Evolutionary conservation across 2,113 vertebrate genomes (phyloP), one percentile per base, ranked within the genome.

Genomic region (Silurus meridionalis): DNA sequence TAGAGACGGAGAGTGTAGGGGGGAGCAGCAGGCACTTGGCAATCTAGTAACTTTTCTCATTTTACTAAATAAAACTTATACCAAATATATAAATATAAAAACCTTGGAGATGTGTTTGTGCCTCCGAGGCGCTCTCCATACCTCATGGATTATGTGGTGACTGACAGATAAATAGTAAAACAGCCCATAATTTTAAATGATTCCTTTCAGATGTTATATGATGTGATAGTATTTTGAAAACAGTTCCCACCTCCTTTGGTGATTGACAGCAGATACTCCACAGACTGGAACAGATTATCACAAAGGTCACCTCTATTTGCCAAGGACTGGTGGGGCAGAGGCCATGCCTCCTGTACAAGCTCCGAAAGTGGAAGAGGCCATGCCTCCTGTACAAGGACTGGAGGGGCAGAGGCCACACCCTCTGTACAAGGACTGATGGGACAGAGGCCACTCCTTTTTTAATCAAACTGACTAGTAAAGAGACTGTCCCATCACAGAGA

Each of bases 1-100:
- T 13, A 71, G 15, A 21, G 69, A 48, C 15, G 10, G 80, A 14
- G 10, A 17, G 11, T 28, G 64, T 28, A 82, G 50, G 37, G 19
- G 61, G 61, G n/a, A 66, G 61, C 80, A 64, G 80, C 57, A 60
- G 55, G 55, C 78, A 46, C 6, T 57, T 83, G 81, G 52, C 81
- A 57, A 83, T 50, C 25, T 37, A 25, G 8, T 19, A 28, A 82
- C 46, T 67, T 37, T 57, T 50, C 23, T 83, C 78, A 19, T 37
- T 23, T 80, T 13, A 50, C 5, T 64, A 82, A 46, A 71, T 69
- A 52, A 82, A 82, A 52, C 60, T 25, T 13, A 66, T 17, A 21
- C 71, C 71, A 53, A 75, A 75, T n/a, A 53, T 75, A 53, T 50
- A 10, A 74, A 53, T 75, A 53, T 50, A 10, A 74, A 48, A 74